phyloP scores from a whole-genome alignment of 2,888 invertebrate genomes.

The Drosophila dives region DNA sequence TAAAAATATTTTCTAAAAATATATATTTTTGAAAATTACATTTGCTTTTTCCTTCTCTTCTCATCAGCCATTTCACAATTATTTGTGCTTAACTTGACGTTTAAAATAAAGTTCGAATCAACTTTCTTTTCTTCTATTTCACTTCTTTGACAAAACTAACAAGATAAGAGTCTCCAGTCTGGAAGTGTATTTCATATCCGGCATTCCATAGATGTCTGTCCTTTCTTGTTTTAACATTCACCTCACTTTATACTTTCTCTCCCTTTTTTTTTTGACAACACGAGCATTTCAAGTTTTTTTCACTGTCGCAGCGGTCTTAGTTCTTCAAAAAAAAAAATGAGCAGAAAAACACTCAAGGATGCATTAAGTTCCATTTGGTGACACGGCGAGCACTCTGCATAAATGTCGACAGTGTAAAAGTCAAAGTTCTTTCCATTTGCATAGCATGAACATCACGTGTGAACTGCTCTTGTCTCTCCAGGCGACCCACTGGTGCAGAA shows the following conservation, averaged over 20 bases:
- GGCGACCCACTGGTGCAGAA: slow-evolving; percentile 22
- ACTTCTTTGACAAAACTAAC: neutral
- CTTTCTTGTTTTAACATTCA: neutral
- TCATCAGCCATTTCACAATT: neutral
- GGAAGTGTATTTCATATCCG: neutral
- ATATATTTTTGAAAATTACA: neutral
- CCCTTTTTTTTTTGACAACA: slow-evolving; percentile 20
- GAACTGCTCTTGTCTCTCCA: slow-evolving; percentile 18
- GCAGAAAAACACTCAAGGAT: slow-evolving; percentile 47
- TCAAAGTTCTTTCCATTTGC: slow-evolving; percentile 56
- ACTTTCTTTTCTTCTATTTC: neutral
- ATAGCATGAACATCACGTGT: slow-evolving; percentile 48
- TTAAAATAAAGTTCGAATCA: neutral
- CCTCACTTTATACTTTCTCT: slow-evolving; percentile 1
- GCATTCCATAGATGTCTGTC: neutral
- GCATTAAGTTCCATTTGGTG: slow-evolving; percentile 61
- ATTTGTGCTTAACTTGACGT: neutral
- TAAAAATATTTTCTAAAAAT: neutral
- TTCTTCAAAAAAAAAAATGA: slow-evolving; percentile 20
- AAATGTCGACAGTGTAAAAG: slow-evolving; percentile 45
- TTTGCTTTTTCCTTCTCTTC: neutral
- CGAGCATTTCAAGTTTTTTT: slow-evolving; percentile 24
- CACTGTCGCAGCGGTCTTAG: slow-evolving; percentile 36
- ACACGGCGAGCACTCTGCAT: slow-evolving; percentile 49
- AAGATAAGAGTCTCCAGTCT: neutral